These are phyloP conservation scores for Epicampocera succincta DNA, from an alignment of 2,888 invertebrate species.

Conservation along the genomic window DNA sequence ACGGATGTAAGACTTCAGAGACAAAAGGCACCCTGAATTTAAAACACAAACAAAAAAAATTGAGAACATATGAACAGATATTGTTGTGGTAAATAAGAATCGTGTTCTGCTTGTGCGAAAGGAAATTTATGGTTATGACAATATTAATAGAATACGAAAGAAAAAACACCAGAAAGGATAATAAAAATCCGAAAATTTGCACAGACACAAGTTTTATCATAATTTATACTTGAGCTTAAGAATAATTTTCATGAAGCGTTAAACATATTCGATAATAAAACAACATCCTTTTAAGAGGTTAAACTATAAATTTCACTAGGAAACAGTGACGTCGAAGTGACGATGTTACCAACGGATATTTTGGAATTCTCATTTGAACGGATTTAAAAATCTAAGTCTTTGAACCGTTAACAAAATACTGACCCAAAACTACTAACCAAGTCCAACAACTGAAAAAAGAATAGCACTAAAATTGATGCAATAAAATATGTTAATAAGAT, in stretches of 20 bases:
- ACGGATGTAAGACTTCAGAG: constrained; percentile 62
- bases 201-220: constrained; percentile 30
- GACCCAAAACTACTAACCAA: too few relatives aligned
- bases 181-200: neutral
- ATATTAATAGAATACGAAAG: constrained; percentile 41
- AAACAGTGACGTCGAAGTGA: constrained; percentile 1
- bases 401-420: too few relatives aligned
- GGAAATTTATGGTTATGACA: constrained; percentile 58
- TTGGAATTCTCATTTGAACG: too few relatives aligned
- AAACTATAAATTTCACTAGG: constrained; percentile 38
- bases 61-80: constrained; percentile 51
- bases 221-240: constrained; percentile 41
- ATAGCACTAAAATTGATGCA: too few relatives aligned
- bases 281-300: constrained; percentile 46
- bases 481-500: too few relatives aligned
- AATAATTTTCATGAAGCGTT: constrained; percentile 16
- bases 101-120: constrained; percentile 6
- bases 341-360: too few relatives aligned
- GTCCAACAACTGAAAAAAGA: too few relatives aligned
- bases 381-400: too few relatives aligned
- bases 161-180: neutral
- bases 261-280: constrained; percentile 32
- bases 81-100: constrained; percentile 34
- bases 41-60: neutral
- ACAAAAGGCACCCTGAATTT: constrained; percentile 53